Percentiles rank a stretch among this genome's conserved stretches.
Conservation (phyloP, 2,113 vertebrate species). For the Esox niger region DNA sequence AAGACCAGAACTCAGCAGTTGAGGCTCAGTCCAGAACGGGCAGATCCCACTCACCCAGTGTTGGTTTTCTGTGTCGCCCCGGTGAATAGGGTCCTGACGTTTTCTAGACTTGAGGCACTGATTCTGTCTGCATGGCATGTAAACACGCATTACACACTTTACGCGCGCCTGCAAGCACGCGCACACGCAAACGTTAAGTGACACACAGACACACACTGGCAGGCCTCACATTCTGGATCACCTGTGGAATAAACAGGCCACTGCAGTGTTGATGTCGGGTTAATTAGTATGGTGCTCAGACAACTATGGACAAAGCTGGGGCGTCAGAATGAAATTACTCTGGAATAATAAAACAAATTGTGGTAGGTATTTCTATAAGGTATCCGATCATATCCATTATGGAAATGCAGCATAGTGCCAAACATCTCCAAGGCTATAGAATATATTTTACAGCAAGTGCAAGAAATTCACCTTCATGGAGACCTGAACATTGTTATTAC, state of each 20-base stretch:
- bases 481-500: slow-evolving; percentile 35
- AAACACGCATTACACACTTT: too few species aligned
- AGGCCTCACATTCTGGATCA: neutral
- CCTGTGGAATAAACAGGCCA: neutral
- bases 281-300: neutral
- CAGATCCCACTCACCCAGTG: too few species aligned
- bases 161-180: too few species aligned
- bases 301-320: neutral
- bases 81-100: too few species aligned
- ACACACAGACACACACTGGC: too few species aligned
- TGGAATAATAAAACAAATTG: neutral
- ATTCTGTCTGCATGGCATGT: too few species aligned
- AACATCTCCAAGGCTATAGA: slow-evolving; percentile 19
- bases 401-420: slow-evolving; percentile 23
- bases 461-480: slow-evolving; percentile 39
- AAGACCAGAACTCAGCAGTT: too few species aligned
- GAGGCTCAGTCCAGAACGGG: too few species aligned
- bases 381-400: slow-evolving; percentile 5
- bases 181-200: too few species aligned
- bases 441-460: slow-evolving; percentile 24
- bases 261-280: neutral
- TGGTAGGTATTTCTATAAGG: neutral
- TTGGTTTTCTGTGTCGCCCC: too few species aligned
- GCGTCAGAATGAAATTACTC: neutral
- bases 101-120: too few species aligned